Evolutionary conservation across 2,113 vertebrate genomes (phyloP).

Genomic region (Platichthys stellatus): DNA sequence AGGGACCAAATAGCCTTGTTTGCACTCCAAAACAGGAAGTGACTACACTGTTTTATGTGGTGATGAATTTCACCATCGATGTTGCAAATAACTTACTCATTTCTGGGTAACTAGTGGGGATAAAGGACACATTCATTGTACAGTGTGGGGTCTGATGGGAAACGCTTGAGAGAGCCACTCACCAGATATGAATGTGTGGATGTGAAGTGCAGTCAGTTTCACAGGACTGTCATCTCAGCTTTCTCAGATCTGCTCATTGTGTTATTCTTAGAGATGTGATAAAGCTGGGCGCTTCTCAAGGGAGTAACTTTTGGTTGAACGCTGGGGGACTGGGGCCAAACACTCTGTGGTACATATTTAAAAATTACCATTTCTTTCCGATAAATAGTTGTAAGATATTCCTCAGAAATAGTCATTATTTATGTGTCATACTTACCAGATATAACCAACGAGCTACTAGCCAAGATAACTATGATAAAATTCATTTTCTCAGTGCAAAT

Average conservation of each 20-base stretch:
- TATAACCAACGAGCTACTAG: too few relatives aligned
- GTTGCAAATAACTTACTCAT: background rate
- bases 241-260: conserved; percentile 33
- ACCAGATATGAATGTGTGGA: conserved; percentile 11
- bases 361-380: too few relatives aligned
- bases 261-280: conserved; percentile 46
- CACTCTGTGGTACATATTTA: too few relatives aligned
- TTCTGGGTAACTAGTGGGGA: background rate
- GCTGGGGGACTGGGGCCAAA: too few relatives aligned
- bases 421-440: too few relatives aligned
- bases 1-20: background rate
- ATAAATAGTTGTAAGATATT: too few relatives aligned
- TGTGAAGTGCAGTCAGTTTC: conserved; percentile 8
- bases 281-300: too few relatives aligned
- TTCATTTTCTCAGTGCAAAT: too few relatives aligned
- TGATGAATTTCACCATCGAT: conserved; percentile 1
- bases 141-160: background rate
- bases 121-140: conserved; percentile 2
- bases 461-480: too few relatives aligned
- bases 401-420: too few relatives aligned
- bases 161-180: too few relatives aligned
- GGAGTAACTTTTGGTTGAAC: too few relatives aligned
- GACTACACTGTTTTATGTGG: background rate
- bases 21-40: conserved; percentile 40
- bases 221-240: background rate